Evolutionary conservation across 2,113 vertebrate genomes (phyloP), one percentile per base, ranked within the genome.

Genomic region (Hyla sarda): DNA sequence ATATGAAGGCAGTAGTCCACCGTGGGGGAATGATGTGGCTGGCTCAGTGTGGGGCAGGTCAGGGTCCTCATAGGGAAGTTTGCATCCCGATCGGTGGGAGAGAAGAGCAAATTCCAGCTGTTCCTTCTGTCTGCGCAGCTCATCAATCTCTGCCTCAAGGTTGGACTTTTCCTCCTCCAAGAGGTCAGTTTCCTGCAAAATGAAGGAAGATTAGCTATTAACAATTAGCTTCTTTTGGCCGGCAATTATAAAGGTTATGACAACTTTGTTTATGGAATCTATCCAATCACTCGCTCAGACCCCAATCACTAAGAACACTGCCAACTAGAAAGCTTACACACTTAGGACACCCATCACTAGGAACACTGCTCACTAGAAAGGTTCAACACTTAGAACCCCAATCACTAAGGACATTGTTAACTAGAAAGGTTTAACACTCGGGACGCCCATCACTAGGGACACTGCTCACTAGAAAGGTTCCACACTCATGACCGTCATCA

Each of bases 101-200:
- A 97, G 96, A 90, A 99, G 92, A 85, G 98, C 96, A 89, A 98
- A 98, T 88, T 99, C 97, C 92, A 99, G 92, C 0, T 97, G 95
- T 72, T 99, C 97, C 90, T 98, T 97, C 93, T 99, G 97, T 92
- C 99, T 98, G 89, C 96, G 97, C 77, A 99, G 95, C 89, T 98
- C 97, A 0, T 96, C 96, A 41, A 99, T 99, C 93, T 99, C 97
- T 0, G 97, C 96, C 93, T 99, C 97, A 89, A 99, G 93, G 89
- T 97, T 97, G 0, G 97, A 96, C 74, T 98, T 99, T 91, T 97
- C 95, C 92, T 99, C 97, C 91, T 99, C 97, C 91, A 99, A 89
- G 9, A 97, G 91, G 83, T 99, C 98, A 0, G 98, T 99, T 92
- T 99, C 98, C 98, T 99, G 47, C 45, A 76, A 71, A 92, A 2